A percentile compares a stretch with the other conserved stretches of the same genome.
Conservation (phyloP, 2,113 vertebrate genomes). For the Sorex fumeus region DNA sequence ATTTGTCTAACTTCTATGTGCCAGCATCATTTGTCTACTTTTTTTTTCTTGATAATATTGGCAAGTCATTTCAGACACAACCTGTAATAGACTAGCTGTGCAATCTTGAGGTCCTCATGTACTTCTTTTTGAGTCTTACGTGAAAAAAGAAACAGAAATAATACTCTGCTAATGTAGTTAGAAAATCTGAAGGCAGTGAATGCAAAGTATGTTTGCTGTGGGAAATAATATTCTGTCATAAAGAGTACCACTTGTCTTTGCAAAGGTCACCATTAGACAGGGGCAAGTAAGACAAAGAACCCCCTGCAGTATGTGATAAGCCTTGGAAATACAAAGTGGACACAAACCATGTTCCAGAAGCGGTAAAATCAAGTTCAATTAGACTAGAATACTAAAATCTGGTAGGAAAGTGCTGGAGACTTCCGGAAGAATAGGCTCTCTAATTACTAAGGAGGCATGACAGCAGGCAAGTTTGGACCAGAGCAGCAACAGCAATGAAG, state of each 20-base stretch:
- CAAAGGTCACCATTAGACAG: conserved; percentile 4
- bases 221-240: not conserved
- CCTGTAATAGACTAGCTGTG: not conserved
- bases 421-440: not conserved
- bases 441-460: not conserved
- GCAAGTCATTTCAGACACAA: not conserved
- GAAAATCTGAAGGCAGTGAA: conserved; percentile 3
- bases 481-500: not conserved
- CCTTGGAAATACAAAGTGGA: not conserved
- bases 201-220: not conserved
- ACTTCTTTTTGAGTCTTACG: not conserved
- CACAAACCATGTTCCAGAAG: not conserved
- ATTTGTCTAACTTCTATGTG: not conserved
- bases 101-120: not conserved
- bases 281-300: not conserved
- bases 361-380: not conserved
- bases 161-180: not conserved
- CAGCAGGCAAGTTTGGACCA: not conserved
- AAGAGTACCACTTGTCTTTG: not conserved
- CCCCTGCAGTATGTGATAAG: not conserved
- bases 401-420: too few species aligned
- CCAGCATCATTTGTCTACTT: not conserved
- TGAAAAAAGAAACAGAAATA: conserved; percentile 41
- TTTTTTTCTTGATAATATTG: not conserved
- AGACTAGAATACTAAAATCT: not conserved